Evolutionary conservation across 1,140 invertebrate species (phyloP), one percentile per base, ranked within the genome.

Genomic region (Trichoplusia ni): DNA sequence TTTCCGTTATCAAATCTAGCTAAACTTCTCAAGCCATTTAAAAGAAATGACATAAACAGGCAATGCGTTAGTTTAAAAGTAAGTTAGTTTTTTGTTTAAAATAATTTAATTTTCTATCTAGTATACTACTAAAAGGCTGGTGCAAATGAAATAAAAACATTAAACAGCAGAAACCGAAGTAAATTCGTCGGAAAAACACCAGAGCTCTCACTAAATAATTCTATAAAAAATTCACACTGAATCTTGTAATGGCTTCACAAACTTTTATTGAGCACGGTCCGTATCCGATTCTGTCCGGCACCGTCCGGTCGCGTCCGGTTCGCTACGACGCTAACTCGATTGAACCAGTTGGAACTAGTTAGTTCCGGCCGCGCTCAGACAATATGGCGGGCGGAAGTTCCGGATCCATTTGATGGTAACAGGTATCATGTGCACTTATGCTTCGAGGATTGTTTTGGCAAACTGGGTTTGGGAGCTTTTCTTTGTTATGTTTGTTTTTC

Each of bases 311-410:
- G 21, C n/a, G 27, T 62, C 64, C 58, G 58, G 58, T 56, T 56
- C 27, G 23, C 25, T 31, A 11, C 25, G 64, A 37, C 58, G 29
- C 47, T 61, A 67, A 67, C 64, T 56, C 54, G 58, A 67, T 67
- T 67, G 58, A 63, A 67, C 65, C 54, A 62, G 65, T 67, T 67
- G 16, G 16, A 67, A 67, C 44, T 67, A 67, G 65, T 67, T 67
- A 67, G 64, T 54, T 61, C 56, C 64, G 47, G 33, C 51, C 33
- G 53, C 44, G 53, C 38, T 4, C 7, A 13, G 18, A 54, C 33
- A 38, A 54, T 54, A 54, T 54, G 51, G 35, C 31, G 1, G 11
- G 8, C 13, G 51, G 33, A 54, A 54, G 33, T 38, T 16, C 19
- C 33, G 51, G 13, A 0, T 37, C 33, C 33, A 38, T 54, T 54